Conservation (phyloP, 2,888 invertebrate species). For the Andrena flavipes region DNA sequence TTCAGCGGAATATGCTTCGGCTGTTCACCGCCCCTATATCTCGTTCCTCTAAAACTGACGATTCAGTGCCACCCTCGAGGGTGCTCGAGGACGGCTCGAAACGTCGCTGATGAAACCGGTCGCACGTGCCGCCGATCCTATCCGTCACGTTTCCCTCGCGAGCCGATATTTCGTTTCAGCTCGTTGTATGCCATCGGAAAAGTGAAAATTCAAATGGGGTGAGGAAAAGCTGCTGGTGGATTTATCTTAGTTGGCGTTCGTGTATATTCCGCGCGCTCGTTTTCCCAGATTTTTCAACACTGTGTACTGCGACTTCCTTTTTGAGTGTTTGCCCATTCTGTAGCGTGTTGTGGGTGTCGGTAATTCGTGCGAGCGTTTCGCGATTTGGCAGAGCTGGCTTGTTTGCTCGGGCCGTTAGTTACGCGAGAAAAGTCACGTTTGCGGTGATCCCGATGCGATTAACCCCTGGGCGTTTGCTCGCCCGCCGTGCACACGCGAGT, state of each 20-base stretch:
- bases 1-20: conserved; percentile 63
- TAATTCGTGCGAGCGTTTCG: conserved; percentile 15
- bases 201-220: not conserved
- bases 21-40: conserved; percentile 14
- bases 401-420: conserved; percentile 25
- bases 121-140: conserved; percentile 18
- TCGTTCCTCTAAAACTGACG: conserved; percentile 55
- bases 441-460: conserved; percentile 41
- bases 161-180: conserved; percentile 2
- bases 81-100: conserved; percentile 38
- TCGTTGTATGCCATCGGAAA: not conserved
- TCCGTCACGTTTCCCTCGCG: conserved; percentile 15
- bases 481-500: not conserved
- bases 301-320: no score
- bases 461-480: conserved; percentile 28
- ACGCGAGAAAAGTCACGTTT: conserved; percentile 50
- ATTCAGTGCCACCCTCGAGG: conserved; percentile 50
- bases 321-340: no score
- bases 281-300: no score
- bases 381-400: not conserved
- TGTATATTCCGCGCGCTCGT: no score
- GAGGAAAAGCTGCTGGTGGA: not conserved
- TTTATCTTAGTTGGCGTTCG: conserved; percentile 12
- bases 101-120: conserved; percentile 35
- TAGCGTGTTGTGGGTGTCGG: not conserved